Conservation (phyloP, 1,140 invertebrate genomes). For the Scaptodrosophila lebanonensis region DNA sequence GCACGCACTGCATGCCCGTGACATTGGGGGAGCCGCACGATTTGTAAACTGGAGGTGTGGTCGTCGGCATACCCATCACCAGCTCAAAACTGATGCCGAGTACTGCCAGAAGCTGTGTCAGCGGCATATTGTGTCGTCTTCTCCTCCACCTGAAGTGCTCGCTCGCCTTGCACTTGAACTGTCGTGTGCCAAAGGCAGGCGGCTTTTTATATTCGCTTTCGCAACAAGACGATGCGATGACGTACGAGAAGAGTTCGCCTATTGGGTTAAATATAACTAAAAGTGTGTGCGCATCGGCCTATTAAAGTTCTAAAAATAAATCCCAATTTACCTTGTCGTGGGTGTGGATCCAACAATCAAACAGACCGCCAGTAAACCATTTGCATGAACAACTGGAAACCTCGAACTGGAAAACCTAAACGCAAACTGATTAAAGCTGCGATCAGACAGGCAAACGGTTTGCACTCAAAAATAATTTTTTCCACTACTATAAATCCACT, state of each 20-base stretch:
- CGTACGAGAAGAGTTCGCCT: slow-evolving; percentile 1
- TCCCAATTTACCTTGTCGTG: slow-evolving; percentile 2
- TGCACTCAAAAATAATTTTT: no score
- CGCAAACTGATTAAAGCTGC: no score
- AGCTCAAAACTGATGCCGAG: background rate
- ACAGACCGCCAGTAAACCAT: slow-evolving; percentile 8
- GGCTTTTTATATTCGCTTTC: slow-evolving; percentile 42
- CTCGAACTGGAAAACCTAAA: no score
- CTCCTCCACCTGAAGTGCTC: background rate
- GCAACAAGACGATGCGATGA: slow-evolving; percentile 10
- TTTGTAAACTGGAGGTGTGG: background rate
- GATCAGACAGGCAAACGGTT: no score
- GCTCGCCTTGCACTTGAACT: slow-evolving; percentile 28
- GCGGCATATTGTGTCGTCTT: background rate
- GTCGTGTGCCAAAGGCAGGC: background rate
- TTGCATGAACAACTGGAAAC: no score
- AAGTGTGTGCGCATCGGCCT: slow-evolving; percentile 3
- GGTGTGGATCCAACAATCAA: background rate
- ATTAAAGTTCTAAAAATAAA: slow-evolving; percentile 49
- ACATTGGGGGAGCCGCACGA: slow-evolving; percentile 17
- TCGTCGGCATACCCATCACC: background rate
- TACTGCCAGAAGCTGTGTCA: background rate
- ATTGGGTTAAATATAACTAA: slow-evolving; percentile 60
- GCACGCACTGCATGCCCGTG: slow-evolving; percentile 39
- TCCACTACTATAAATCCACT: no score